These are phyloP conservation scores for Leguminivora glycinivorella DNA, from an alignment of 1,140 invertebrate genomes.

Conservation along the genomic window DNA sequence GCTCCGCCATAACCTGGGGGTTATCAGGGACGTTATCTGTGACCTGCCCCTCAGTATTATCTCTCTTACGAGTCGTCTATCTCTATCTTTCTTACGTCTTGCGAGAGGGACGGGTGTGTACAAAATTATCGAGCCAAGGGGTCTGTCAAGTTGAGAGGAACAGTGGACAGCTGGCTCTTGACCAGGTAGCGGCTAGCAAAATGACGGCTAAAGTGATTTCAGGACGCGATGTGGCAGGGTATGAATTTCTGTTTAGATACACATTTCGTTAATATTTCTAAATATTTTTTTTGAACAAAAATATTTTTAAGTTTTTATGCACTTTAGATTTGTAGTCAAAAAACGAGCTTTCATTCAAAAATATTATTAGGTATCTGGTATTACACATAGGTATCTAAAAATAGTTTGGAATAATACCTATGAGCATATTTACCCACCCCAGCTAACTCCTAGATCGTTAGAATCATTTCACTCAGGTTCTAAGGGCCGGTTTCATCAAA, in stretches of 20 bases:
- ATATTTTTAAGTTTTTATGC: too few species aligned
- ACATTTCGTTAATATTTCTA: not conserved
- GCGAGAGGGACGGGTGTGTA: not conserved
- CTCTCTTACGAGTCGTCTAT: not conserved
- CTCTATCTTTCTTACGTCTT: not conserved
- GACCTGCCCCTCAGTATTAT: constrained; percentile 1
- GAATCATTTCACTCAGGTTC: too few species aligned
- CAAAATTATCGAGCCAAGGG: not conserved
- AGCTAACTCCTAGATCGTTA: too few species aligned
- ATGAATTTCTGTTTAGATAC: constrained; percentile 37
- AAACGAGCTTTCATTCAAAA: too few species aligned
- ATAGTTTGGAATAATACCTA: too few species aligned
- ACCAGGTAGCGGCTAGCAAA: constrained; percentile 32
- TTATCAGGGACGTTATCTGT: constrained; percentile 2
- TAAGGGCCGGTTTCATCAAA: too few species aligned
- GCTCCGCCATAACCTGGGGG: not conserved
- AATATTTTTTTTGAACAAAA: too few species aligned
- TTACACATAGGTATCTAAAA: too few species aligned
- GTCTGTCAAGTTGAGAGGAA: not conserved
- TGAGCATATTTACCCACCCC: too few species aligned
- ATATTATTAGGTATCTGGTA: too few species aligned
- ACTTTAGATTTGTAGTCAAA: too few species aligned
- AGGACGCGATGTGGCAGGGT: constrained; percentile 83
- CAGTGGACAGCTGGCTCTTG: constrained; percentile 25
- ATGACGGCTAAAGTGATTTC: constrained; percentile 76